Evolutionary conservation across 2,888 invertebrate species (phyloP), one percentile per base, ranked within the genome.

Genomic region (Phoenoteleia sp.): DNA sequence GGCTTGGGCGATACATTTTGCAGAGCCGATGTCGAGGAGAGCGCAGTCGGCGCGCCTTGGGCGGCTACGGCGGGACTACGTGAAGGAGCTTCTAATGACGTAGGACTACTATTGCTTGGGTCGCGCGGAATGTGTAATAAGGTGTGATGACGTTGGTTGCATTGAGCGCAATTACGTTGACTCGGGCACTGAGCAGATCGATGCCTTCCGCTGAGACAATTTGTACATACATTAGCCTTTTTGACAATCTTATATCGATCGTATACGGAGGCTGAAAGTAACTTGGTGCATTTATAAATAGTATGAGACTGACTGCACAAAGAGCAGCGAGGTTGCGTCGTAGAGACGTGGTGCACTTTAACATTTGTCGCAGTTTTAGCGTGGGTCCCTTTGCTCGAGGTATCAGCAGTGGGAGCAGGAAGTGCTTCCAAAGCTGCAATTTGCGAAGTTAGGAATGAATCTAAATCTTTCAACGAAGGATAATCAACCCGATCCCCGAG

Each of bases 81-180:
- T n/a, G n/a, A n/a, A n/a, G n/a, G n/a, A n/a, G n/a, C n/a, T n/a
- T n/a, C n/a, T n/a, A n/a, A n/a, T n/a, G n/a, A n/a, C n/a, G n/a
- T n/a, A n/a, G n/a, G n/a, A n/a, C n/a, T n/a, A n/a, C n/a, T n/a
- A n/a, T n/a, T n/a, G n/a, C n/a, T n/a, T n/a, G n/a, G n/a, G n/a
- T n/a, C n/a, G n/a, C n/a, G n/a, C n/a, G n/a, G n/a, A n/a, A 15
- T 27, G 29, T 66, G 49, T 66, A 66, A 9, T 15, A 66, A 27
- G 15, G 52, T 52, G 21, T 67, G 67, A 36, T 67, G 67, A 13
- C 67, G 49, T 9, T 39, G 23, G 19, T 54, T 33, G 33, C 67
- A 67, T 1, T 7, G 29, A 9, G 39, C n/a, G 39, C 67, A 67
- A 15, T 5, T 19, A 9, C 19, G 19, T n/a, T 47, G 15, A 19